Percentiles rank a stretch among this genome's conserved stretches.
Evolutionary conservation across 2,113 vertebrate species (phyloP).

Genomic region (Melospiza melodia): DNA sequence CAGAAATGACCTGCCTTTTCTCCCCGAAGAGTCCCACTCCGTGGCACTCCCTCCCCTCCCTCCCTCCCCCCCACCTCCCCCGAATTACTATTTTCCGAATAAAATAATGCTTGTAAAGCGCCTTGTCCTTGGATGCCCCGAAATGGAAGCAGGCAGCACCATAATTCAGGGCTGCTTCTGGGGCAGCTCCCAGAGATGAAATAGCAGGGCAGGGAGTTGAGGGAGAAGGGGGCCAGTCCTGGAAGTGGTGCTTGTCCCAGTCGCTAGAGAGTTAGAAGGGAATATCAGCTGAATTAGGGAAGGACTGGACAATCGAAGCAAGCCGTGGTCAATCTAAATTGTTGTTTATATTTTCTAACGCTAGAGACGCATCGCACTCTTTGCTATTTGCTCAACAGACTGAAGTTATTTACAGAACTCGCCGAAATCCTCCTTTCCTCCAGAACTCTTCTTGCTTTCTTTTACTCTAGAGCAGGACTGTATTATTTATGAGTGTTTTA

Average conservation of each 20-base stretch:
- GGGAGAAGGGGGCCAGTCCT: background rate
- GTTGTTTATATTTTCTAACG: constrained; percentile 11
- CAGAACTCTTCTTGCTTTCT: constrained; percentile 57
- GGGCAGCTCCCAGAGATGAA: background rate
- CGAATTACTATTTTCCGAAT: background rate
- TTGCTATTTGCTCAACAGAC: constrained; percentile 41
- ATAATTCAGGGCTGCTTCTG: background rate
- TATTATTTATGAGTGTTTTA: constrained; percentile 78
- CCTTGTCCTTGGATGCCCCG: constrained; percentile 5
- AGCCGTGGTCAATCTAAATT: background rate
- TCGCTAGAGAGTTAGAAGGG: background rate
- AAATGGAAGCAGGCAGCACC: background rate
- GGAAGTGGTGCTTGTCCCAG: background rate
- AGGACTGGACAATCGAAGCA: background rate
- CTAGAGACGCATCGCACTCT: background rate
- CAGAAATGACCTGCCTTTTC: background rate
- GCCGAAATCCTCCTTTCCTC: constrained; percentile 44
- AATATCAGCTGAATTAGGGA: background rate
- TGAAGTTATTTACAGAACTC: constrained; percentile 32
- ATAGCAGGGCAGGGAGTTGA: background rate
- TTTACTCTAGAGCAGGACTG: constrained; percentile 48
- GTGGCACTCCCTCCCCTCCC: background rate
- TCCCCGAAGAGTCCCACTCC: background rate
- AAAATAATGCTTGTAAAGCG: background rate
- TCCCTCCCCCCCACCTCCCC: background rate